Conservation (phyloP, 2,797 vertebrate species). For the Euthynnus affinis region DNA sequence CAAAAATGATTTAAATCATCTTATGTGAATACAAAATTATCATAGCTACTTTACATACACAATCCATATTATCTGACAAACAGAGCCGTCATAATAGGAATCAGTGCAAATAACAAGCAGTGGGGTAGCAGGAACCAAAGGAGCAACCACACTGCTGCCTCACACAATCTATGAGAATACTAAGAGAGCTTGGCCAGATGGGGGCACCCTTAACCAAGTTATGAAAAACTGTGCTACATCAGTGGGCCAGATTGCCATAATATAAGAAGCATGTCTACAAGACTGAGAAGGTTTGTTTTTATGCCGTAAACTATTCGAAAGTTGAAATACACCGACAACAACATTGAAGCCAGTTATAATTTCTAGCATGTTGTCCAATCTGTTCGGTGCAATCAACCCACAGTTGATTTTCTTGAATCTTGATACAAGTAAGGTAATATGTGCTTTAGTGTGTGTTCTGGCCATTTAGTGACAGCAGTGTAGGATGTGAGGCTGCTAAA, state of each 20-base stretch:
- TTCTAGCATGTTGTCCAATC: not conserved
- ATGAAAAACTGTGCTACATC: conserved; percentile 67
- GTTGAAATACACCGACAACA: not conserved
- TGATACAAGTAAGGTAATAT: not conserved
- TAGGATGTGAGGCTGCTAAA: conserved; percentile 15
- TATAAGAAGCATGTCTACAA: conserved; percentile 33
- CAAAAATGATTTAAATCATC: conserved; percentile 21
- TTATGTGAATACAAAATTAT: conserved; percentile 7
- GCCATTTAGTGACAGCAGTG: conserved; percentile 13
- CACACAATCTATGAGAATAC: conserved; percentile 20
- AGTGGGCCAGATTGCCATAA: conserved; percentile 30
- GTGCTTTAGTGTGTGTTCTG: conserved; percentile 13
- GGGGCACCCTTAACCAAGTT: conserved; percentile 89
- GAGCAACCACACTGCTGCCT: conserved; percentile 39
- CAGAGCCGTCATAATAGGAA: conserved; percentile 19
- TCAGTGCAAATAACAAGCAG: conserved; percentile 33
- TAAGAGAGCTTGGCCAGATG: conserved; percentile 82
- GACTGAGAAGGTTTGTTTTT: conserved; percentile 20
- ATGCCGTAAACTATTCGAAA: conserved; percentile 32
- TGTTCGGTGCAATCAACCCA: not conserved
- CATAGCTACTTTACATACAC: conserved; percentile 14
- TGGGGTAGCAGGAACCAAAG: conserved; percentile 47
- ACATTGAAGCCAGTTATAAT: not conserved
- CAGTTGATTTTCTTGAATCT: not conserved
- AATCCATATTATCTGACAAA: conserved; percentile 14